Percentiles rank a stretch among this genome's conserved stretches.
These are phyloP conservation scores for Phoeniculus purpureus DNA, from an alignment of 2,797 vertebrate species.

Conservation along the genomic window DNA sequence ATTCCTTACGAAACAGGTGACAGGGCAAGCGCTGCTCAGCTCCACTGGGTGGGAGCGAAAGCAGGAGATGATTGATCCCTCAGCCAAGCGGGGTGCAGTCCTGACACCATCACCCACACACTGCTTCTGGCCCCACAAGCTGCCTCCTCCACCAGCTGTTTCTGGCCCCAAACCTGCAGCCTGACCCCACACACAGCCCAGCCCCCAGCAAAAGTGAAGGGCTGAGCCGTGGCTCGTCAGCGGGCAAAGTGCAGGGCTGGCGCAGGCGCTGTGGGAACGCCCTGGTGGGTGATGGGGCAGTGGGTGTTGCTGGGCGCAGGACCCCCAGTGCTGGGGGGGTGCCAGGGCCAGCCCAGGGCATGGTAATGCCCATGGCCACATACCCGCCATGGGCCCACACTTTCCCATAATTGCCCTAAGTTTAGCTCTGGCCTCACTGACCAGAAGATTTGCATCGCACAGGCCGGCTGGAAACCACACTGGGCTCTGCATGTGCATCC, in stretches of 20 bases:
- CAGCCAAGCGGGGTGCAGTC: not conserved
- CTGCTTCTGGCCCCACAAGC: not conserved
- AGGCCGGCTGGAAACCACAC: slow-evolving; percentile 53
- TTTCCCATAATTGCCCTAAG: slow-evolving; percentile 16
- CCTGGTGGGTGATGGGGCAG: accelerated
- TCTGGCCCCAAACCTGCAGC: not conserved
- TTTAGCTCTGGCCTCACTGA: not conserved
- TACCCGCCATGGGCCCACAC: not conserved
- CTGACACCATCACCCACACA: accelerated
- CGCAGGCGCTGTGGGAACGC: not conserved
- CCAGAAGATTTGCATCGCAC: slow-evolving; percentile 56
- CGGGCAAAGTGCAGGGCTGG: slow-evolving; percentile 8
- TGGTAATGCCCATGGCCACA: not conserved
- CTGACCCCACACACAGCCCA: not conserved
- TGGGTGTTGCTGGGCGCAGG: not conserved
- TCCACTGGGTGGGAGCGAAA: not conserved
- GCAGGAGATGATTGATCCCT: not conserved
- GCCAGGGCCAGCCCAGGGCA: not conserved
- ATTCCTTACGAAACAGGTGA: not conserved
- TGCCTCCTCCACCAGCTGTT: accelerated
- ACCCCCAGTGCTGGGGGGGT: not conserved
- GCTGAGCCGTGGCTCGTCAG: not conserved
- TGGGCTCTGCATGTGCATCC: not conserved
- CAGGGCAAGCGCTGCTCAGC: not conserved
- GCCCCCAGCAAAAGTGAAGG: not conserved